Conservation (phyloP, 2,888 invertebrate genomes). For the Lampropteryx suffumata region DNA sequence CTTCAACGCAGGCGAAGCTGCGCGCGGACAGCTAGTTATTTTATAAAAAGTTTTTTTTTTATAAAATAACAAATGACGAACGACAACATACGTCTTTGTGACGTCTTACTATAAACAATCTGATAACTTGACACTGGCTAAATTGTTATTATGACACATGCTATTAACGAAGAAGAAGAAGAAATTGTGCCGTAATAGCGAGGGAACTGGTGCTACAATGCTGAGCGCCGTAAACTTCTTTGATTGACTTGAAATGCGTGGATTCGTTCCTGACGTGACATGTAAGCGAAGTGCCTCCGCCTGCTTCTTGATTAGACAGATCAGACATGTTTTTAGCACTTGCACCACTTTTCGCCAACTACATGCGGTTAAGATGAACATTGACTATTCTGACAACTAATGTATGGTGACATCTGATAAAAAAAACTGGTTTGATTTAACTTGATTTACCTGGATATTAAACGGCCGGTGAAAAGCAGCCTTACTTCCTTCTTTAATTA, state of each 20-base stretch:
- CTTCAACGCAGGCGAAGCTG: no score
- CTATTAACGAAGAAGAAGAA: no score
- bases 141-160: no score
- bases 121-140: no score
- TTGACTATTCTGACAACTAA: not conserved
- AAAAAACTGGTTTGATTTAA: no score
- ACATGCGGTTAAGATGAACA: not conserved
- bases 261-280: slow-evolving; percentile 60
- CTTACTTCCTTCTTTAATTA: no score
- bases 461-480: not conserved
- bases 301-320: slow-evolving; percentile 27
- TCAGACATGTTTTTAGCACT: slow-evolving; percentile 3
- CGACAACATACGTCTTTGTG: no score
- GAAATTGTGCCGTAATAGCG: not conserved
- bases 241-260: slow-evolving; percentile 62
- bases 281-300: slow-evolving; percentile 48
- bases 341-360: not conserved
- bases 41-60: no score
- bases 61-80: no score
- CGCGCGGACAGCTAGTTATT: no score
- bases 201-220: not conserved
- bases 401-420: not conserved
- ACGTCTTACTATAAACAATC: no score
- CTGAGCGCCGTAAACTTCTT: slow-evolving; percentile 54
- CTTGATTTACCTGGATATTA: no score